Conservation (phyloP, 2,888 invertebrate genomes). For the Parnassius orleans region DNA sequence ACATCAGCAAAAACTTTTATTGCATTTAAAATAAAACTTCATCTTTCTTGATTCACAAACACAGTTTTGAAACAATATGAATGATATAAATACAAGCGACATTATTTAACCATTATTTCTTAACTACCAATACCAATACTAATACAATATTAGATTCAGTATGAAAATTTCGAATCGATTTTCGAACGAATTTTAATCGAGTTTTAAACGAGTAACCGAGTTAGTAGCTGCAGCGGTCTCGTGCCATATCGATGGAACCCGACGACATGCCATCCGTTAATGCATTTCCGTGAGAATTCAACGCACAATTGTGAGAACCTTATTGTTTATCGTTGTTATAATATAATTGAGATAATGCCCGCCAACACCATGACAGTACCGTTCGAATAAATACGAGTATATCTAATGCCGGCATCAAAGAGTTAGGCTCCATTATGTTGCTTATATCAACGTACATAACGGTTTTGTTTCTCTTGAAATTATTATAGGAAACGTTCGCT, state of each 20-base stretch:
- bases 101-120: too few relatives aligned
- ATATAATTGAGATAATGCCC: slow-evolving; percentile 26
- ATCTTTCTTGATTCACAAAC: too few relatives aligned
- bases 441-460: neutral
- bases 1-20: too few relatives aligned
- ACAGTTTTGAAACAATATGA: too few relatives aligned
- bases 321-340: slow-evolving; percentile 26
- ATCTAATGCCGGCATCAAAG: neutral
- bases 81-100: too few relatives aligned
- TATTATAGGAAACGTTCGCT: too few relatives aligned
- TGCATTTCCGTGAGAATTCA: slow-evolving; percentile 37
- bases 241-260: slow-evolving; percentile 24
- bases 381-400: neutral
- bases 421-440: neutral
- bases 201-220: slow-evolving; percentile 8
- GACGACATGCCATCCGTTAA: slow-evolving; percentile 31
- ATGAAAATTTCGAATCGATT: too few relatives aligned
- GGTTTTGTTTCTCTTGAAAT: neutral
- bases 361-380: slow-evolving; percentile 21
- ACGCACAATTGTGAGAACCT: slow-evolving; percentile 36
- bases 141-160: too few relatives aligned
- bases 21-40: too few relatives aligned
- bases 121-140: too few relatives aligned
- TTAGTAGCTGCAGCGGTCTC: slow-evolving; percentile 15
- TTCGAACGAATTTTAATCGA: neutral